A percentile compares a stretch with the other conserved stretches of the same genome.
Evolutionary conservation across 2,113 vertebrate species (phyloP).

Genomic region (Neotragus moschatus): DNA sequence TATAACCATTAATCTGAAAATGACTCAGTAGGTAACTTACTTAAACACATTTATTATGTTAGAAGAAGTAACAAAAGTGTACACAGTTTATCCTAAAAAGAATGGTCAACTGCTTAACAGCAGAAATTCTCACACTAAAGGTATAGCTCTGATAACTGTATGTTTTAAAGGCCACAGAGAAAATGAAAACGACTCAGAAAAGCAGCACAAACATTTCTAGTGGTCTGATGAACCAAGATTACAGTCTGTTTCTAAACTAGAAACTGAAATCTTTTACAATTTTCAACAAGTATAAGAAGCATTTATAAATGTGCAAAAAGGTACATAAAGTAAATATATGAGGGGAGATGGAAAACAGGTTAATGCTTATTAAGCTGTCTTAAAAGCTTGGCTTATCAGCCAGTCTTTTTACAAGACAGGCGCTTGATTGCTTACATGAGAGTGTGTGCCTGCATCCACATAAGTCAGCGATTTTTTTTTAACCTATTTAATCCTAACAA

Average conservation of each 20-base stretch:
- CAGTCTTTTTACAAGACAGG: background rate
- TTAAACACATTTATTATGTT: background rate
- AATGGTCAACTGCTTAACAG: background rate
- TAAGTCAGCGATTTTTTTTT: background rate
- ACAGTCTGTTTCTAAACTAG: background rate
- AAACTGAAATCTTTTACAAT: background rate
- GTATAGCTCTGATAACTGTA: background rate
- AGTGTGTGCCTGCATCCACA: background rate
- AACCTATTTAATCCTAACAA: background rate
- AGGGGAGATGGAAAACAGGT: background rate
- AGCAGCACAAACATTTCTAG: background rate
- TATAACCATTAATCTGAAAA: background rate
- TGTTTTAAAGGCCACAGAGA: background rate
- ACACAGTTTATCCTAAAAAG: background rate
- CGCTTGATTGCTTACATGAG: background rate
- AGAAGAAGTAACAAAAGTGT: background rate
- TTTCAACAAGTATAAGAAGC: background rate
- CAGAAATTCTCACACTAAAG: background rate
- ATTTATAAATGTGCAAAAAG: background rate
- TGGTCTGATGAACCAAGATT: background rate
- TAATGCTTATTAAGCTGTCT: background rate
- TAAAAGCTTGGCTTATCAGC: background rate
- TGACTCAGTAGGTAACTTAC: background rate
- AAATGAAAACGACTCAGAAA: background rate
- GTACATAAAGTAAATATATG: background rate